phyloP scores from a whole-genome alignment of 2,113 vertebrate genomes.

The Melospiza melodia region DNA sequence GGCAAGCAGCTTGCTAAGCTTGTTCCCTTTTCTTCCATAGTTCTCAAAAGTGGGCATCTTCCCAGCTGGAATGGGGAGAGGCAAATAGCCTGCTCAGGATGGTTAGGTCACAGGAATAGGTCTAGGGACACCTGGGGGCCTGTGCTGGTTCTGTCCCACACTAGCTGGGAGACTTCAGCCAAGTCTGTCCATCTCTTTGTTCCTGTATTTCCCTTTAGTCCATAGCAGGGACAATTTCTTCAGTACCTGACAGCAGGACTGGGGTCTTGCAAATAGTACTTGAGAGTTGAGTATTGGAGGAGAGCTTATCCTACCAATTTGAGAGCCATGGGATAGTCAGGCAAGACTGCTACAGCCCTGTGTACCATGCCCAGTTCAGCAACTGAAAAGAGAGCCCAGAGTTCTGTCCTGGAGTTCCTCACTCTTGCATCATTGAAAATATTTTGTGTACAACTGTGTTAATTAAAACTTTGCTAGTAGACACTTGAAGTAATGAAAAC shows the following conservation, averaged over 20 bases:
- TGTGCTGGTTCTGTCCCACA: background rate
- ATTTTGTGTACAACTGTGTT: background rate
- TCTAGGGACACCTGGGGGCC: background rate
- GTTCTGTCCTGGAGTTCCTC: background rate
- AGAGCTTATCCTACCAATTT: background rate
- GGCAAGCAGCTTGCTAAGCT: background rate
- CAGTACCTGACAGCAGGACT: background rate
- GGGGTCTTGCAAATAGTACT: background rate
- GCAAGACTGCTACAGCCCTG: background rate
- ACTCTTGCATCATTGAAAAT: conserved; percentile 12
- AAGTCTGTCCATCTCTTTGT: background rate
- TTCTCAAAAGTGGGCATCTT: background rate
- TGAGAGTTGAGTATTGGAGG: background rate
- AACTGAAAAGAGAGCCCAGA: background rate
- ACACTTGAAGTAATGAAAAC: conserved; percentile 59
- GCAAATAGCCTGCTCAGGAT: background rate
- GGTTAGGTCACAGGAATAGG: fast-evolving
- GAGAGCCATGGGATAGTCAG: background rate
- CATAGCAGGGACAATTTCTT: background rate
- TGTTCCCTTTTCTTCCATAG: background rate
- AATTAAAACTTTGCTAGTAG: conserved; percentile 55
- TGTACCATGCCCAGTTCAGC: background rate
- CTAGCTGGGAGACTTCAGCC: background rate
- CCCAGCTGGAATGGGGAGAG: background rate
- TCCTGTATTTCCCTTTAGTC: background rate